These are phyloP conservation scores for Temnothorax rugatulus DNA, from an alignment of 2,888 invertebrate genomes.

Conservation along the genomic window DNA sequence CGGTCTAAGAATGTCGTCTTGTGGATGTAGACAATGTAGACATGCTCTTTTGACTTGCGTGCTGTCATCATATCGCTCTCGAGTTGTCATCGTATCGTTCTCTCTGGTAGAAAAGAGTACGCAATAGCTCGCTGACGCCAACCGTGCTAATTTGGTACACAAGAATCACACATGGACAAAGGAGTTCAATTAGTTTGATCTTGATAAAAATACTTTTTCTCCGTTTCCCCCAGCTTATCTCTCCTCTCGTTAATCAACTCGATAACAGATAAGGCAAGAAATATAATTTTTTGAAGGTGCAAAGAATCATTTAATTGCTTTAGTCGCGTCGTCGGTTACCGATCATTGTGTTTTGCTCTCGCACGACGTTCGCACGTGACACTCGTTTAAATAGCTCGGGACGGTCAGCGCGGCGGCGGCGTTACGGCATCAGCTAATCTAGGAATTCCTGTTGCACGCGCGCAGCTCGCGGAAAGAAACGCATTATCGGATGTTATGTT, in stretches of 20 bases:
- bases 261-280: background rate
- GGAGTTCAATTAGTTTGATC: background rate
- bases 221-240: background rate
- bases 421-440: constrained; percentile 50
- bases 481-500: constrained; percentile 63
- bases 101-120: background rate
- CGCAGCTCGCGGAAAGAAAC: constrained; percentile 59
- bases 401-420: background rate
- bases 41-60: background rate
- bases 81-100: background rate
- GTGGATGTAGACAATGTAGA: background rate
- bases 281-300: background rate
- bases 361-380: constrained; percentile 2
- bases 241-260: background rate
- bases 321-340: no score
- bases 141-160: background rate
- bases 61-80: constrained; percentile 20
- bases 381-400: background rate
- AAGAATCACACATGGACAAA: background rate
- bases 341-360: background rate
- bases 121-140: background rate
- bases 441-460: constrained; percentile 67
- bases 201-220: background rate
- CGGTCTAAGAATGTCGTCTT: constrained; percentile 5
- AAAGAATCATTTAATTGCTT: background rate